Conservation (phyloP, 2,888 invertebrate species). For the Thera britannica region DNA sequence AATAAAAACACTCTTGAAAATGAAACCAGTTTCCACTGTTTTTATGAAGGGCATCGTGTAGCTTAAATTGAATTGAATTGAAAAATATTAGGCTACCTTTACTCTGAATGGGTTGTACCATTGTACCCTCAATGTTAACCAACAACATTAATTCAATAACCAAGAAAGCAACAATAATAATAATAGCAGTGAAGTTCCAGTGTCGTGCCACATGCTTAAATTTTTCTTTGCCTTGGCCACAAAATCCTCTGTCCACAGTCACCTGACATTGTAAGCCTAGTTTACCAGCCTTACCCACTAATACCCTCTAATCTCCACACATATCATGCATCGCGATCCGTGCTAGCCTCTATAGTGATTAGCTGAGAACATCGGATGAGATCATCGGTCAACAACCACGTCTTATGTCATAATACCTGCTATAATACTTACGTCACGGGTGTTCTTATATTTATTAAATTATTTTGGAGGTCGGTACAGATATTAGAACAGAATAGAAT, state of each 20-base stretch:
- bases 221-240: neutral
- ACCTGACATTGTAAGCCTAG: slow-evolving; percentile 9
- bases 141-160: slow-evolving; percentile 8
- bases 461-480: no score
- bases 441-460: neutral
- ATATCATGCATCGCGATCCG: slow-evolving; percentile 11
- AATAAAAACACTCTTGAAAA: slow-evolving; percentile 35
- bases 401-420: slow-evolving; percentile 1
- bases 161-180: neutral
- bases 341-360: slow-evolving; percentile 23
- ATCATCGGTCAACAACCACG: slow-evolving; percentile 14
- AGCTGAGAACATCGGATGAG: slow-evolving; percentile 23
- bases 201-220: no score
- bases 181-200: no score
- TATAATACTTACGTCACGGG: neutral
- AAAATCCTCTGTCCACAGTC: neutral
- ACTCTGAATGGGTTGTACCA: neutral
- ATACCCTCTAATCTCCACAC: slow-evolving; percentile 8
- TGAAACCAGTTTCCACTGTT: slow-evolving; percentile 29
- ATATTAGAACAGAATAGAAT: no score
- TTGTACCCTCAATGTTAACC: slow-evolving; percentile 6
- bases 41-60: slow-evolving; percentile 20
- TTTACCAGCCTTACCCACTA: slow-evolving; percentile 6
- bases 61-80: slow-evolving; percentile 18
- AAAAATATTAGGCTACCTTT: slow-evolving; percentile 10